Conservation (phyloP, 2,113 vertebrate species). For the Zosterops pallidus region DNA sequence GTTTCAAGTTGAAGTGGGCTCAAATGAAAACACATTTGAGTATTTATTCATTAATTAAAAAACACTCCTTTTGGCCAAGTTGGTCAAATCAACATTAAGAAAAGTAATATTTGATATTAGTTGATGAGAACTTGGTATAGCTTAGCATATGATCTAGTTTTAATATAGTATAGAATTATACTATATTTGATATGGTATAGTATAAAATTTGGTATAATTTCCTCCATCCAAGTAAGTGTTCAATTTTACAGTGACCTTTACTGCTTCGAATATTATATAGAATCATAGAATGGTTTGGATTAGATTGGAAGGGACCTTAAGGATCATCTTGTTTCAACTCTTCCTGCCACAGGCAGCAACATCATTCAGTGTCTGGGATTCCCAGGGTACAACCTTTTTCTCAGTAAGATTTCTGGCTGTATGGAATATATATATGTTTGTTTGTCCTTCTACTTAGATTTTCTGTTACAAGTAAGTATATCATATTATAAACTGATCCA, state of each 20-base stretch:
- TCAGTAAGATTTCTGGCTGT: constrained; percentile 32
- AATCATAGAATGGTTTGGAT: background rate
- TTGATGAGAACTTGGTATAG: constrained; percentile 36
- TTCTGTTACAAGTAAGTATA: constrained; percentile 72
- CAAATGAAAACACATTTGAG: background rate
- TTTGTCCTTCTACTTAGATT: constrained; percentile 51
- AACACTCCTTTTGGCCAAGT: background rate
- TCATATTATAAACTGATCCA: constrained; percentile 59
- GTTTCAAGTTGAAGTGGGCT: background rate
- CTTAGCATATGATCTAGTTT: background rate
- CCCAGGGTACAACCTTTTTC: constrained; percentile 48
- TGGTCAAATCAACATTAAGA: constrained; percentile 14
- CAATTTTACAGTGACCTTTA: constrained; percentile 25
- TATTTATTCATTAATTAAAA: constrained; percentile 13
- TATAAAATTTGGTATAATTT: constrained; percentile 40
- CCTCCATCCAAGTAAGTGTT: constrained; percentile 23
- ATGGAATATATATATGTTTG: constrained; percentile 8
- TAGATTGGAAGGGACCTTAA: background rate
- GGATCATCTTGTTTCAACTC: background rate
- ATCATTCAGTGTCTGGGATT: constrained; percentile 24
- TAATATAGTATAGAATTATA: background rate
- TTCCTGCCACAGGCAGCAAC: background rate
- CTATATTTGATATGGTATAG: background rate
- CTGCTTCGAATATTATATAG: background rate
- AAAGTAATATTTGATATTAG: constrained; percentile 12